Percentiles rank a stretch among this genome's conserved stretches.
phyloP scores from a whole-genome alignment of 2,113 vertebrate species.

The Diadophis punctatus region DNA sequence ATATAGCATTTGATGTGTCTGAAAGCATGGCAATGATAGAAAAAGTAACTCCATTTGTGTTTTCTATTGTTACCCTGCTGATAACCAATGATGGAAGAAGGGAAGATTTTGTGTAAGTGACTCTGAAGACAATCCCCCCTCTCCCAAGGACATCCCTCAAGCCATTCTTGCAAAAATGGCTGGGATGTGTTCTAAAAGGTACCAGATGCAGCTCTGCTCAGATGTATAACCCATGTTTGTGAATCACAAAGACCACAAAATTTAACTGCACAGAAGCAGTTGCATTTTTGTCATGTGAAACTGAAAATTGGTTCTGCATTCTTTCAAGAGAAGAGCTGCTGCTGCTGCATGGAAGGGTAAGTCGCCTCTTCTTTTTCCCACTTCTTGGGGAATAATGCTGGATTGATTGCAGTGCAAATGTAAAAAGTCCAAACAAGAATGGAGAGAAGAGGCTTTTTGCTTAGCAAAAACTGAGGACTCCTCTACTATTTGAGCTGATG shows the following conservation, averaged over 20 bases:
- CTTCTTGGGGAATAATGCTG: background rate
- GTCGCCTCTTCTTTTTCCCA: too few species aligned
- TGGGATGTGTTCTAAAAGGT: background rate
- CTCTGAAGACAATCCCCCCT: background rate
- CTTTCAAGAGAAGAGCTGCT: background rate
- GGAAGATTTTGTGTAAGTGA: background rate
- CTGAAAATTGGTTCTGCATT: background rate
- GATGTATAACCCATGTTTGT: background rate
- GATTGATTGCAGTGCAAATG: background rate
- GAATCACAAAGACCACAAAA: background rate
- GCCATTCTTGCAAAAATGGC: background rate
- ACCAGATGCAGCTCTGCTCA: background rate
- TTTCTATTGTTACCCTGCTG: background rate
- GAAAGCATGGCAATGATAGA: background rate
- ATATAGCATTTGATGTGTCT: background rate
- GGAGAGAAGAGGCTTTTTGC: background rate
- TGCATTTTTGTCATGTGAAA: background rate
- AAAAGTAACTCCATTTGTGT: background rate
- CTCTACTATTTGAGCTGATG: background rate
- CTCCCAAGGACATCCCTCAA: background rate
- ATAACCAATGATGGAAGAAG: background rate
- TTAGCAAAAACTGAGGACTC: background rate
- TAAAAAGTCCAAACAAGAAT: background rate
- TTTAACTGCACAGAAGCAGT: background rate
- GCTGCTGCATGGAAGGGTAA: background rate